A percentile compares a stretch with the other conserved stretches of the same genome.
These are phyloP conservation scores for Eudemis profundana DNA, from an alignment of 2,888 invertebrate species.

Conservation along the genomic window DNA sequence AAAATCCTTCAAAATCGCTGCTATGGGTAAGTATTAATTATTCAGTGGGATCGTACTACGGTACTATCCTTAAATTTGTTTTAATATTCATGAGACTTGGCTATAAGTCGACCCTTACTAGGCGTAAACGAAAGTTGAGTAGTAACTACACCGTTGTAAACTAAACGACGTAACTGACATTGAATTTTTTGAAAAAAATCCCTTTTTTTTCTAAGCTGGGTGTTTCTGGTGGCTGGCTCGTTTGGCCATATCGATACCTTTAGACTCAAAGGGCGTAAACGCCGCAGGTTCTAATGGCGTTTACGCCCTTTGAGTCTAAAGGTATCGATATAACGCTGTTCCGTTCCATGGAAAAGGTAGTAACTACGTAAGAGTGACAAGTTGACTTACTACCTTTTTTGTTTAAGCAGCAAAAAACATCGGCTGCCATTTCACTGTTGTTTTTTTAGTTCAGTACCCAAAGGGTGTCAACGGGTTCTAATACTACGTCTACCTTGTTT, in stretches of 20 bases:
- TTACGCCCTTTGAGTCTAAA: too few relatives aligned
- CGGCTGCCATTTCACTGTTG: not conserved
- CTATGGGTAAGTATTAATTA: slow-evolving; percentile 55
- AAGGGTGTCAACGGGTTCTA: not conserved
- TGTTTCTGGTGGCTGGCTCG: not conserved
- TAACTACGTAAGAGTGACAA: not conserved
- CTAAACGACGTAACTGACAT: not conserved
- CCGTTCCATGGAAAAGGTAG: not conserved
- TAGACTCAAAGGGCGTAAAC: too few relatives aligned
- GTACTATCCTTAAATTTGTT: slow-evolving; percentile 71
- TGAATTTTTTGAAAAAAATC: not conserved
- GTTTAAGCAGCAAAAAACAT: not conserved
- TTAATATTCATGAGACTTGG: slow-evolving; percentile 76
- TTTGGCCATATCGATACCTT: too few relatives aligned
- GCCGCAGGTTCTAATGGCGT: too few relatives aligned
- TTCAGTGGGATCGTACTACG: slow-evolving; percentile 59
- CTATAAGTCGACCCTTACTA: slow-evolving; percentile 67
- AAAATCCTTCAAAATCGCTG: slow-evolving; percentile 26
- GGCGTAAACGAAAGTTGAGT: slow-evolving; percentile 65
- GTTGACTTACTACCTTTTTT: not conserved
- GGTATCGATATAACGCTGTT: not conserved
- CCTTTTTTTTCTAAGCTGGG: not conserved
- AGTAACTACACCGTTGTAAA: slow-evolving; percentile 54
- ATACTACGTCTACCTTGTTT: not conserved
- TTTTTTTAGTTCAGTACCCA: not conserved